Conservation (phyloP, 2,888 invertebrate genomes). For the Ophraella communa region DNA sequence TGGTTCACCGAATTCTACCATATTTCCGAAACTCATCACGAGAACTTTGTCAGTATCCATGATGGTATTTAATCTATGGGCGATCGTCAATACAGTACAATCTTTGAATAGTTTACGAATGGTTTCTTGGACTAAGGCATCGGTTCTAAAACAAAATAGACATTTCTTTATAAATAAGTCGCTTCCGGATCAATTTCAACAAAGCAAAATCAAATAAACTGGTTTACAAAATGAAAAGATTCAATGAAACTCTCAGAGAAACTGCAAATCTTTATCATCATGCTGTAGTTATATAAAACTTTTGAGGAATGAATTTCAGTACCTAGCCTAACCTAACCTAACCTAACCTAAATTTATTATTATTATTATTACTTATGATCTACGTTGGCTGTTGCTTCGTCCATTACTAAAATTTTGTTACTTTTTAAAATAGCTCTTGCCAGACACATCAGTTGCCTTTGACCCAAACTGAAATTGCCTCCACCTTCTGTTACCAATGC, state of each 20-base stretch:
- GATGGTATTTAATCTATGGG: conserved; percentile 83
- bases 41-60: conserved; percentile 84
- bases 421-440: conserved; percentile 83
- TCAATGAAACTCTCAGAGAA: too few relatives aligned
- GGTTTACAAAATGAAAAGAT: too few relatives aligned
- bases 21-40: conserved; percentile 78
- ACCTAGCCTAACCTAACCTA: too few relatives aligned
- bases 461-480: conserved; percentile 84
- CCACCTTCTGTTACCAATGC: conserved; percentile 77
- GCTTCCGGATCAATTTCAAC: too few relatives aligned
- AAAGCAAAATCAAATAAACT: too few relatives aligned
- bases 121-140: conserved; percentile 76
- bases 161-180: too few relatives aligned
- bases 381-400: conserved; percentile 92
- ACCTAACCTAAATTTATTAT: too few relatives aligned
- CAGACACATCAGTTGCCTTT: conserved; percentile 84
- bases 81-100: conserved; percentile 83
- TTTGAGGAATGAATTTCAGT: too few relatives aligned
- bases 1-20: conserved; percentile 81
- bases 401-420: conserved; percentile 80
- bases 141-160: conserved; percentile 68
- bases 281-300: too few relatives aligned
- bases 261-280: too few relatives aligned
- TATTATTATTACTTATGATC: conserved; percentile 74
- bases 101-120: conserved; percentile 75